These are phyloP conservation scores for Phymatocera aterrima DNA, from an alignment of 2,888 invertebrate genomes.

Conservation along the genomic window DNA sequence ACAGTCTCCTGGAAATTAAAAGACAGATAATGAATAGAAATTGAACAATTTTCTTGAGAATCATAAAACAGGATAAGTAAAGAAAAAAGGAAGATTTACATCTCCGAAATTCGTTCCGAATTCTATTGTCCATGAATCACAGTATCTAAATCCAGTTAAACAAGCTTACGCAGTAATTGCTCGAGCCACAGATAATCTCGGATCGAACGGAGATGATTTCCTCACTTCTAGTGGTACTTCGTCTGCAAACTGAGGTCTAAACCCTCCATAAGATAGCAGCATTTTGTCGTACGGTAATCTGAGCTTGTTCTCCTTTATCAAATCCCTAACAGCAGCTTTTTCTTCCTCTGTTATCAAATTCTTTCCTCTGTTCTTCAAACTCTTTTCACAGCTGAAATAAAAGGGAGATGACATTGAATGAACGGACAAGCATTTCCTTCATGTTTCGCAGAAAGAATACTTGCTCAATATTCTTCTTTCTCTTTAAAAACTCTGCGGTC, in stretches of 20 bases:
- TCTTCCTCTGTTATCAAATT: constrained; percentile 63
- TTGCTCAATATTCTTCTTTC: constrained; percentile 8
- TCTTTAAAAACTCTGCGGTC: constrained; percentile 44
- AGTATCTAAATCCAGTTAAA: no score
- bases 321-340: constrained; percentile 63
- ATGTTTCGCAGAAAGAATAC: constrained; percentile 9
- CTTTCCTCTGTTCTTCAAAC: no score
- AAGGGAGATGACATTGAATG: neutral
- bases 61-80: no score
- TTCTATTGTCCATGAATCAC: neutral
- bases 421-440: neutral
- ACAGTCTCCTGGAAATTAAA: no score
- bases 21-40: no score
- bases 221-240: constrained; percentile 65
- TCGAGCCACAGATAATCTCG: constrained; percentile 66
- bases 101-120: neutral
- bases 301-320: constrained; percentile 66
- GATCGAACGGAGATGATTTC: constrained; percentile 65
- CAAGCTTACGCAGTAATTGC: constrained; percentile 52
- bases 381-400: constrained; percentile 6
- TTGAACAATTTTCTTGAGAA: no score
- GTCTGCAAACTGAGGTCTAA: constrained; percentile 62
- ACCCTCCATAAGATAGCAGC: constrained; percentile 69
- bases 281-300: constrained; percentile 69
- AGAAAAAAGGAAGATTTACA: neutral